Base-by-base conservation (phyloP, 1,140 invertebrate genomes). In the Bombus huntii region DNA sequence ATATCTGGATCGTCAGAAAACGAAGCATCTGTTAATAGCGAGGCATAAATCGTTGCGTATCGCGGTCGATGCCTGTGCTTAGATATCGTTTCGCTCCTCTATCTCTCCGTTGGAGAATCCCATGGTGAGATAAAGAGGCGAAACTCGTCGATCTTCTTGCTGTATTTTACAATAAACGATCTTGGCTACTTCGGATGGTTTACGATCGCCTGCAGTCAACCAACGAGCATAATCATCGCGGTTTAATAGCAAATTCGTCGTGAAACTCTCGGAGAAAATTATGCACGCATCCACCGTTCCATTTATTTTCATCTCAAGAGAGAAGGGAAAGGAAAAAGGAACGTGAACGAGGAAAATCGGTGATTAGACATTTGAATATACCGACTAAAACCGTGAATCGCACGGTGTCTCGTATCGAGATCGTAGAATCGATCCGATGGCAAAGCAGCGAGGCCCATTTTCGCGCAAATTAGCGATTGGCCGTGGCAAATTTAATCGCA, bases 401-500 rank as follows among this genome's bases (percentile, higher is more conserved):
- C 18, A 22, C 8, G 65, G 10, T 22, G 73, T 77, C 57, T 28
- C 28, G 59, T 22, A 39, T 57, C 73, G 73, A 34, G 74, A 70
- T 68, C 47, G 28, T 22, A 2, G 44, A 25, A 31, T 62, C n/a
- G 68, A 80, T 71, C 15, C 18, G 34, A 31, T 81, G 12, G 22
- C 53, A 13, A 37, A 72, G 28, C 79, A 28, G 3, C 8, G 13
- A n/a, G 4, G 22, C 13, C 22, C 6, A 13, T 83, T 83, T 77
- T 34, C 37, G 53, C 28, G 62, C 62, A 44, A 44, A 73, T 59
- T 39, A 44, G 25, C 28, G n/a, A 83, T 76, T 70, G 28, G 3
- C 28, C 74, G 81, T 83, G 53, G 73, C 44, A 53, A 83, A 83
- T 83, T 77, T 57, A 77, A 77, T 83, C 53, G 18, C 28, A 1